These are phyloP conservation scores for Metacarcinus magister DNA, from an alignment of 2,888 invertebrate species.

Conservation along the genomic window DNA sequence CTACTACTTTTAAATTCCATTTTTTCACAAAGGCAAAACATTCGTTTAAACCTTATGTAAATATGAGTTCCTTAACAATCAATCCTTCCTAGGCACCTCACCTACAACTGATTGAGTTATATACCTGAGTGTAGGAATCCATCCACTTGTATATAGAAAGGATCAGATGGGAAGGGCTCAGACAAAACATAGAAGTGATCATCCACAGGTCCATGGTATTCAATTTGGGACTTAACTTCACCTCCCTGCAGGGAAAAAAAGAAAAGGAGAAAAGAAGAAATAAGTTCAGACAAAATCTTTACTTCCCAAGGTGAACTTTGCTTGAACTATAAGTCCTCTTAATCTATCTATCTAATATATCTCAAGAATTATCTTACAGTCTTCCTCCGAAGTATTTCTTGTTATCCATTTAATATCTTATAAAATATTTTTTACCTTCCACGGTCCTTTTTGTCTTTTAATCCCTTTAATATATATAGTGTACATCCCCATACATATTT, in stretches of 20 bases:
- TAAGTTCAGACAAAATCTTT: background rate
- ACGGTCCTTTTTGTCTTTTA: no score
- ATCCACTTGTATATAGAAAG: constrained; percentile 66
- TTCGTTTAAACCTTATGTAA: background rate
- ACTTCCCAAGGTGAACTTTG: background rate
- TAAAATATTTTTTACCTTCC: no score
- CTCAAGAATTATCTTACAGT: no score
- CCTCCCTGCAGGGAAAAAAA: constrained; percentile 38
- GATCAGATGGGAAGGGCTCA: constrained; percentile 58
- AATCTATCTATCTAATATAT: no score
- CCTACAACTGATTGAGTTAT: background rate
- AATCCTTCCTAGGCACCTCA: background rate
- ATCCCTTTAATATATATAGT: no score
- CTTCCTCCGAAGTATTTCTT: no score
- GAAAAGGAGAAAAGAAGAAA: background rate
- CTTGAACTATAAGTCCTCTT: background rate
- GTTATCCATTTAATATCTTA: no score
- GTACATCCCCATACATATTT: no score
- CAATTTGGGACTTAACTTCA: constrained; percentile 38
- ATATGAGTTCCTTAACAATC: background rate
- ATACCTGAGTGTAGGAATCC: constrained; percentile 47
- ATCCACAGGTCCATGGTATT: constrained; percentile 57
- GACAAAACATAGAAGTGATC: constrained; percentile 68
- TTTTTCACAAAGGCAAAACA: background rate
- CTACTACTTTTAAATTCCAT: background rate